Evolutionary conservation across 1,140 invertebrate species (phyloP).

Genomic region (Homarus americanus): DNA sequence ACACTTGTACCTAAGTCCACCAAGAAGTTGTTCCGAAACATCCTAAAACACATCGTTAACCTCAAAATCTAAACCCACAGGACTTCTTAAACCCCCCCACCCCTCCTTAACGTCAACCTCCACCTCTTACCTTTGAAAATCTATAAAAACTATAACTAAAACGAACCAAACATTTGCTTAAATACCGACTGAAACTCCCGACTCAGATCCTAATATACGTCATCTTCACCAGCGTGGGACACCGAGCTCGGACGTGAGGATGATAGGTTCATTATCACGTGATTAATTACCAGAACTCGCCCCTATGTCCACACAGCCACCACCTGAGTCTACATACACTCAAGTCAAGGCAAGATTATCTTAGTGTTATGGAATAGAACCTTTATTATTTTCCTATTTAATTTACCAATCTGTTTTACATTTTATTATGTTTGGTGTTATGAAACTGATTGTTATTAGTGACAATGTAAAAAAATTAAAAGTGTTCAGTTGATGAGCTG

Average conservation of each 20-base stretch:
- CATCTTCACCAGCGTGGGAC: neutral
- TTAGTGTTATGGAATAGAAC: neutral
- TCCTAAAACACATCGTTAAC: neutral
- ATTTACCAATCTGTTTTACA: too few relatives aligned
- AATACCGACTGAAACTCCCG: neutral
- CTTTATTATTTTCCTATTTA: neutral
- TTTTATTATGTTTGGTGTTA: too few relatives aligned
- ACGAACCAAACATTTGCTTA: neutral
- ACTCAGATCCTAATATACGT: neutral
- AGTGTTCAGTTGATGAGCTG: too few relatives aligned
- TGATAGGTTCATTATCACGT: constrained; percentile 55
- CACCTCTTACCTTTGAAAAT: neutral
- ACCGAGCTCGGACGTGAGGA: constrained; percentile 23
- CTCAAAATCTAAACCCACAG: neutral
- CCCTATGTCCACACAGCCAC: constrained; percentile 12
- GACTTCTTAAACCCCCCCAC: too few relatives aligned
- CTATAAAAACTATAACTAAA: neutral
- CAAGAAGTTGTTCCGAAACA: neutral
- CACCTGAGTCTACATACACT: neutral
- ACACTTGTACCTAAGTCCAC: neutral
- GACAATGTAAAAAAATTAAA: too few relatives aligned
- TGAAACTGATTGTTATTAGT: too few relatives aligned
- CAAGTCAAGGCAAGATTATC: neutral
- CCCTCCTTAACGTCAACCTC: neutral
- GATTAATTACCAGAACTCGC: constrained; percentile 37